A percentile compares a stretch with the other conserved stretches of the same genome.
These are phyloP conservation scores for Crematogaster levior DNA, from an alignment of 2,888 invertebrate species.

Conservation along the genomic window DNA sequence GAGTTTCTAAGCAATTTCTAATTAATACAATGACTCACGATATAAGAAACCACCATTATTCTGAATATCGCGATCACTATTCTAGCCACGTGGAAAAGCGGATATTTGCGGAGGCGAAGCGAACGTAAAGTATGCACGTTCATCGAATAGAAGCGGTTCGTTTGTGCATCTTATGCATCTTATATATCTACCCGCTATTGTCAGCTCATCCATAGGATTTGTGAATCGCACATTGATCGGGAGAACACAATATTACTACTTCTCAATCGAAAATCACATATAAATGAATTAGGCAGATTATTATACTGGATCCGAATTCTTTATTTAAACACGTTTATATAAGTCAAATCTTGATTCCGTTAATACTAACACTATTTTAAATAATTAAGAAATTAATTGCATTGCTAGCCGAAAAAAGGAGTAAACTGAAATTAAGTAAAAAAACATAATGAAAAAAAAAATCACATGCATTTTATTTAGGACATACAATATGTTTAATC, in stretches of 20 bases:
- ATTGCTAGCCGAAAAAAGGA: background rate
- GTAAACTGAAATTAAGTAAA: background rate
- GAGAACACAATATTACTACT: conserved; percentile 58
- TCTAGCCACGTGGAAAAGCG: conserved; percentile 20
- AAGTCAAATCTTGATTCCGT: background rate
- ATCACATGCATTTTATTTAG: background rate
- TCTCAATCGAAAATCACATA: conserved; percentile 54
- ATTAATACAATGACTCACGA: background rate
- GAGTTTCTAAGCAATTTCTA: conserved; percentile 6
- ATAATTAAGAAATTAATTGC: background rate
- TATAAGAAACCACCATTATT: background rate
- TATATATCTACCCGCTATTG: conserved; percentile 68
- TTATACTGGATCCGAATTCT: conserved; percentile 61
- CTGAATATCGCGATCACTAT: conserved; percentile 22
- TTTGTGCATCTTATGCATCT: conserved; percentile 74
- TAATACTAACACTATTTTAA: background rate
- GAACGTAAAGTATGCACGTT: conserved; percentile 53
- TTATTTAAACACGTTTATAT: conserved; percentile 10
- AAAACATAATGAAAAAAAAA: background rate
- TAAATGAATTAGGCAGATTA: conserved; percentile 62
- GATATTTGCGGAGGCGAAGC: conserved; percentile 19
- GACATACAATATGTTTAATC: background rate
- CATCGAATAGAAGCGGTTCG: conserved; percentile 60
- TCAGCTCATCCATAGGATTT: conserved; percentile 60
- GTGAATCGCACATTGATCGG: conserved; percentile 62